These are phyloP conservation scores for Myiozetetes cayanensis DNA, from an alignment of 2,113 vertebrate genomes.

Conservation along the genomic window DNA sequence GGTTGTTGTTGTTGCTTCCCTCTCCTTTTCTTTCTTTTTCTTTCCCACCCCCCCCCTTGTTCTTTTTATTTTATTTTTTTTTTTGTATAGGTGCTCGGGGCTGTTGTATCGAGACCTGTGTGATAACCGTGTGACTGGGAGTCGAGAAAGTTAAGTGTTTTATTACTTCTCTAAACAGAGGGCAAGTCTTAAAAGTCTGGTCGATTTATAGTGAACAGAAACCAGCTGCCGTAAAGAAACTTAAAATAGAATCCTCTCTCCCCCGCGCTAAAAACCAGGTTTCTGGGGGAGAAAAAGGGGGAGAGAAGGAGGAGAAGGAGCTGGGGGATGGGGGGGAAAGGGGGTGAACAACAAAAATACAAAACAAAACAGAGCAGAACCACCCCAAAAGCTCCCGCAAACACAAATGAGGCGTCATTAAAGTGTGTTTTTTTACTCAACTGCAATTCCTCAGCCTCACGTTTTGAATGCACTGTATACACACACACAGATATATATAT, in stretches of 20 bases:
- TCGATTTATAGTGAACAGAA: slow-evolving; percentile 79
- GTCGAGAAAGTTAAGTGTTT: slow-evolving; percentile 79
- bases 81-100: slow-evolving; percentile 31
- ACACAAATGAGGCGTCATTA: not conserved
- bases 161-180: slow-evolving; percentile 81
- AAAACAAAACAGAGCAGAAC: not conserved
- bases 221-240: slow-evolving; percentile 72
- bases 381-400: not conserved
- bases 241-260: slow-evolving; percentile 16
- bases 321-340: too few species aligned
- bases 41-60: not conserved
- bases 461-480: not conserved
- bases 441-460: not conserved
- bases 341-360: too few species aligned
- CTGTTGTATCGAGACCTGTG: slow-evolving; percentile 42
- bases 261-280: slow-evolving; percentile 7
- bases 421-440: not conserved
- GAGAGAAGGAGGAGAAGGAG: not conserved
- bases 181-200: slow-evolving; percentile 78
- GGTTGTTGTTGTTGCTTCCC: too few species aligned
- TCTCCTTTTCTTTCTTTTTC: not conserved
- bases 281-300: not conserved
- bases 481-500: not conserved
- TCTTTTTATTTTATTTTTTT: too few species aligned
- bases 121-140: slow-evolving; percentile 69